Percentiles rank a stretch among this genome's conserved stretches.
Conservation (phyloP, 2,888 invertebrate species). For the Smittia sp. region DNA sequence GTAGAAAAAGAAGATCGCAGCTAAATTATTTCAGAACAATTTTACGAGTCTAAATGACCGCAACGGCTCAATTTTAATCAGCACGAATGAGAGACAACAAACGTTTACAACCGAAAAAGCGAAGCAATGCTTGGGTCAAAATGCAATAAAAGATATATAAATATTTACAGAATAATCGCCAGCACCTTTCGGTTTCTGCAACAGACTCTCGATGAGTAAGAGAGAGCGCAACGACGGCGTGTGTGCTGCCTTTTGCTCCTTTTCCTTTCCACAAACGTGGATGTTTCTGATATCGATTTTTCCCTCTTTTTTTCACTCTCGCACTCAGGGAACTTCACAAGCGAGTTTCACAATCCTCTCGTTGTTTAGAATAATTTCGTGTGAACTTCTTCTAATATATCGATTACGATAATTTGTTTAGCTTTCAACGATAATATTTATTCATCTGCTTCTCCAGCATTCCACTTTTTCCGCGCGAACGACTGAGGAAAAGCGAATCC, state of each 20-base stretch:
- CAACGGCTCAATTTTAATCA: too few relatives aligned
- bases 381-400: constrained; percentile 7
- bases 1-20: not conserved
- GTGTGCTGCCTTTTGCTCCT: constrained; percentile 14
- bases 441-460: not conserved
- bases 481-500: not conserved
- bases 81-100: too few relatives aligned
- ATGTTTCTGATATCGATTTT: constrained; percentile 13
- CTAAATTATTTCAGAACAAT: too few relatives aligned
- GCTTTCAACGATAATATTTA: constrained; percentile 3
- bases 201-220: not conserved
- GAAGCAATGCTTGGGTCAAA: not conserved
- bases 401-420: constrained; percentile 15
- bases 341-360: not conserved
- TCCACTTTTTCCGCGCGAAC: not conserved
- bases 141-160: not conserved
- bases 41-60: too few relatives aligned
- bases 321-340: not conserved
- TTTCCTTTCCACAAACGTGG: constrained; percentile 3
- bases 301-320: constrained; percentile 14
- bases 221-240: not conserved
- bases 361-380: not conserved
- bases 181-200: not conserved
- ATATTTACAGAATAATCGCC: not conserved
- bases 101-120: too few relatives aligned